Base-by-base conservation (phyloP, 2,113 vertebrate genomes). In the Pimephales promelas region DNA sequence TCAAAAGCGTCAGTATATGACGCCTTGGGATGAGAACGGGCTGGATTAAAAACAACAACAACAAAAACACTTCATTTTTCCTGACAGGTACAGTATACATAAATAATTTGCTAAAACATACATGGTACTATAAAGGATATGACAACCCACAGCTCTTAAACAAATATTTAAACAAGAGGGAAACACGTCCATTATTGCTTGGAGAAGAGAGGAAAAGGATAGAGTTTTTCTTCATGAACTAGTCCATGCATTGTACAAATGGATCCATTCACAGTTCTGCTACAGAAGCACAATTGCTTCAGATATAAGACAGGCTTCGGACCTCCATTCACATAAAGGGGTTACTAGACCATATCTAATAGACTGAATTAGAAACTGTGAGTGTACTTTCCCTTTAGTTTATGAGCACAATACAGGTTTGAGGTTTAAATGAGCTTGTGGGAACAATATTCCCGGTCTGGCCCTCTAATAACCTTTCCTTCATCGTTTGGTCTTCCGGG, bases 321-420 rank as follows among this genome's bases (percentile, higher is more conserved):
- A 61, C 18, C 56, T 61, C 13, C 13, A 78, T 61, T 61, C 34
- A 59, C 61, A 78, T 61, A 28, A 79, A 79, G 47, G 59, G 10
- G 18, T 79, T 64, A 64, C 59, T 64, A 64, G 59, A 79, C 57
- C 77, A 64, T 40, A 18, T 78, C 56, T 79, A 64, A 79, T 47
- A 79, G 59, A 47, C 59, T 47, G 77, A 31, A 22, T 79, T 7
- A 64, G 16, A 22, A 47, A 47, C 59, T 49, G 24, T 7, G 59
- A 20, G 16, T 18, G 20, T 34, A 61, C 56, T 78, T 61, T 61
- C 56, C 36, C 26, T 64, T 64, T 49, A n/a, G 57, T n/a, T 79
- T 64, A 24, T 31, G 26, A 79, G 24, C 40, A 49, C 40, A 79
- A 79, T 22, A 49, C 26, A 64, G 59, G 26, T 49, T 64, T 31